A percentile compares a stretch with the other conserved stretches of the same genome.
These are phyloP conservation scores for Delphinus delphis DNA, from an alignment of 2,113 vertebrate genomes.

Conservation along the genomic window DNA sequence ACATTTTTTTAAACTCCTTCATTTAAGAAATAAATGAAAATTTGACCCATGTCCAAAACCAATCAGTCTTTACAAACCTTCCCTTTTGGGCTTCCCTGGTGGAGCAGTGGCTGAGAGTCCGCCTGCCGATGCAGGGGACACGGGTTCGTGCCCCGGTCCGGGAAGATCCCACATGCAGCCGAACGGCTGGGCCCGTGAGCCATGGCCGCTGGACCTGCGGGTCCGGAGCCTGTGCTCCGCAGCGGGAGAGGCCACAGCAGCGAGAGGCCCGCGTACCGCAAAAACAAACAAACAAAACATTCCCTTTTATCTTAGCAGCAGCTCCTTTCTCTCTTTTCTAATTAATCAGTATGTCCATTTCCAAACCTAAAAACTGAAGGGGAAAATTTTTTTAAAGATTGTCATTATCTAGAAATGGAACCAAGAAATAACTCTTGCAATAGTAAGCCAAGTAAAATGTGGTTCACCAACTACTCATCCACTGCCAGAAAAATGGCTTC, in stretches of 20 bases:
- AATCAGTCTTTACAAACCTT: not conserved
- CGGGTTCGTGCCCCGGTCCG: no score
- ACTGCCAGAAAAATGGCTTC: not conserved
- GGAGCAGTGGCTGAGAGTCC: no score
- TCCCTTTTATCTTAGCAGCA: not conserved
- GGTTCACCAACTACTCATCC: not conserved
- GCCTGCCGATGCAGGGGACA: no score
- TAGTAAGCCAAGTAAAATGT: not conserved
- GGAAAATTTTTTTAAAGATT: not conserved
- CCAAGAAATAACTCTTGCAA: not conserved
- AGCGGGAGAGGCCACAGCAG: no score
- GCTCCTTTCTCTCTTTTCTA: not conserved
- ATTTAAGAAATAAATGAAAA: conserved; percentile 4
- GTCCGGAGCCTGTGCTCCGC: no score
- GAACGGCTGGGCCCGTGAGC: no score
- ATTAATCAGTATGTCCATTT: conserved; percentile 30
- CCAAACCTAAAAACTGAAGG: not conserved
- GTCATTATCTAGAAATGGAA: not conserved
- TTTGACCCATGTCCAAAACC: not conserved
- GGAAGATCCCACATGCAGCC: no score
- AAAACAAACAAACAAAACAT: not conserved
- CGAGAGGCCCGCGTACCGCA: no score
- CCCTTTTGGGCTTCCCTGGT: not conserved
- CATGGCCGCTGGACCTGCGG: no score
- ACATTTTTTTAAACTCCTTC: not conserved